Evolutionary conservation across 2,797 vertebrate genomes (phyloP).

Genomic region (Linurgus olivaceus): DNA sequence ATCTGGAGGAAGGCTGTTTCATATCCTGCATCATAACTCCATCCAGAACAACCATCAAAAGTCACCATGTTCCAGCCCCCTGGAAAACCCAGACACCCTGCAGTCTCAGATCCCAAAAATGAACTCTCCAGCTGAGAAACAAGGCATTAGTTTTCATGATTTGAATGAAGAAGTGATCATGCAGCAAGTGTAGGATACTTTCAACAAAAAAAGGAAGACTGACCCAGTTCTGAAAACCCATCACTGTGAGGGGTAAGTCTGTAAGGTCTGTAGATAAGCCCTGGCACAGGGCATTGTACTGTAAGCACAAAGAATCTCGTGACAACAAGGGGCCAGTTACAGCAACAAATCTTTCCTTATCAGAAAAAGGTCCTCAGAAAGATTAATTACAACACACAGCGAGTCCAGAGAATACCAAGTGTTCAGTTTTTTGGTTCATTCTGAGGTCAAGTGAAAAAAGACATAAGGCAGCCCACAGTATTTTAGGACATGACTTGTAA

Average conservation of each 20-base stretch:
- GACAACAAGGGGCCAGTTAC: neutral
- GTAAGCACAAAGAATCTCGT: neutral
- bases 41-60: neutral
- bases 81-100: neutral
- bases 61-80: neutral
- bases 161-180: neutral
- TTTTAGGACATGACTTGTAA: neutral
- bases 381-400: neutral
- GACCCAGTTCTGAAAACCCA: neutral
- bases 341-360: constrained; percentile 16
- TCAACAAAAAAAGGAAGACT: neutral
- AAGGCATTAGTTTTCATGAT: neutral
- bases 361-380: constrained; percentile 4
- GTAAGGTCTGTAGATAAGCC: neutral
- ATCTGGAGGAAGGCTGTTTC: neutral
- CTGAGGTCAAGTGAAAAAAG: neutral
- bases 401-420: neutral
- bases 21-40: neutral
- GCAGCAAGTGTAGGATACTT: neutral
- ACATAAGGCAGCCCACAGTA: neutral
- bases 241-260: neutral
- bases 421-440: constrained; percentile 11
- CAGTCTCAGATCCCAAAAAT: neutral
- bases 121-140: neutral
- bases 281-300: neutral